Conservation (phyloP, 1,140 invertebrate genomes). For the Stegodyphus dumicola region DNA sequence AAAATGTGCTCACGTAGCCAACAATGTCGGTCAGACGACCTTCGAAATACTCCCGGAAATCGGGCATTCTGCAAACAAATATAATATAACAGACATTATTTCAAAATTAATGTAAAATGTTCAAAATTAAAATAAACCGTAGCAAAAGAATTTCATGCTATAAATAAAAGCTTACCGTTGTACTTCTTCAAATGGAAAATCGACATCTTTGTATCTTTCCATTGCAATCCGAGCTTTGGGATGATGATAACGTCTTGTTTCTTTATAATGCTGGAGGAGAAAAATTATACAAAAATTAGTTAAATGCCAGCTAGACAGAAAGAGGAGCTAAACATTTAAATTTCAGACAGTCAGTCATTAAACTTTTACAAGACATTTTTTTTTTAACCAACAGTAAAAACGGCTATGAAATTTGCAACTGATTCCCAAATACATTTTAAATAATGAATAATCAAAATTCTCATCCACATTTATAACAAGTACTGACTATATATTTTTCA, state of each 20-base stretch:
- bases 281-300: no score
- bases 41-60: background rate
- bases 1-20: background rate
- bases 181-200: slow-evolving; percentile 37
- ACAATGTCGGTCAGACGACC: background rate
- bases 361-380: background rate
- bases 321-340: background rate
- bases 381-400: background rate
- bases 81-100: no score
- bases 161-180: background rate
- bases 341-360: background rate
- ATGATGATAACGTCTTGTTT: background rate
- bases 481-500: no score
- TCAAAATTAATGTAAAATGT: no score
- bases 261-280: background rate
- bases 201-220: slow-evolving; percentile 9
- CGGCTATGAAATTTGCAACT: no score
- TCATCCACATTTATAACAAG: no score
- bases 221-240: background rate
- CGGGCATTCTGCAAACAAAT: background rate
- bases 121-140: no score
- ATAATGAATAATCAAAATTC: no score
- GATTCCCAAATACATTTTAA: no score
- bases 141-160: no score
- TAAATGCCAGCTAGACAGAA: background rate